Evolutionary conservation across 2,113 vertebrate species (phyloP).

Genomic region (Equus przewalskii): DNA sequence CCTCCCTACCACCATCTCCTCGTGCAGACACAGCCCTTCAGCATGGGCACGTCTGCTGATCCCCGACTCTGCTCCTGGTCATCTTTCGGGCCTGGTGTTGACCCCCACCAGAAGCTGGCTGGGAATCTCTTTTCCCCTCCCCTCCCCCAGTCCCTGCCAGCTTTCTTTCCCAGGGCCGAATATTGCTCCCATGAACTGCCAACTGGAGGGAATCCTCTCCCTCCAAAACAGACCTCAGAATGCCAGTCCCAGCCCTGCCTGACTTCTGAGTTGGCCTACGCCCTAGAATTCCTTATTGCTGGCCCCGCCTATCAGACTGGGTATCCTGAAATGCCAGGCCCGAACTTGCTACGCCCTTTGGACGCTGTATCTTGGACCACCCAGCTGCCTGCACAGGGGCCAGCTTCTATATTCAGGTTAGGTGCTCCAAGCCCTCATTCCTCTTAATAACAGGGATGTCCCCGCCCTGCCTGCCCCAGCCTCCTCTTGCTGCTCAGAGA

Average conservation of each 20-base stretch:
- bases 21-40: background rate
- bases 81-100: background rate
- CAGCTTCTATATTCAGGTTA: constrained; percentile 40
- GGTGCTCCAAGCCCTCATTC: constrained; percentile 25
- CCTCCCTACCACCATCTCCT: accelerated
- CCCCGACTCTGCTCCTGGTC: background rate
- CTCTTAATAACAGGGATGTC: background rate
- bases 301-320: constrained; percentile 70
- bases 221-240: constrained; percentile 57
- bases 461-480: background rate
- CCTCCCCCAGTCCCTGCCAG: background rate
- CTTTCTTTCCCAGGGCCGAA: constrained; percentile 25
- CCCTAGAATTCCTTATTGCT: constrained; percentile 72
- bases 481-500: background rate
- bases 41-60: accelerated
- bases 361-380: constrained; percentile 72
- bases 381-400: constrained; percentile 64
- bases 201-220: constrained; percentile 53
- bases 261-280: constrained; percentile 73
- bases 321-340: constrained; percentile 76
- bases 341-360: constrained; percentile 75
- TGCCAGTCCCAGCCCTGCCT: constrained; percentile 62
- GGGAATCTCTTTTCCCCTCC: background rate
- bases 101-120: background rate
- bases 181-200: background rate